phyloP scores from a whole-genome alignment of 2,888 invertebrate species.

The Andrena marginata region DNA sequence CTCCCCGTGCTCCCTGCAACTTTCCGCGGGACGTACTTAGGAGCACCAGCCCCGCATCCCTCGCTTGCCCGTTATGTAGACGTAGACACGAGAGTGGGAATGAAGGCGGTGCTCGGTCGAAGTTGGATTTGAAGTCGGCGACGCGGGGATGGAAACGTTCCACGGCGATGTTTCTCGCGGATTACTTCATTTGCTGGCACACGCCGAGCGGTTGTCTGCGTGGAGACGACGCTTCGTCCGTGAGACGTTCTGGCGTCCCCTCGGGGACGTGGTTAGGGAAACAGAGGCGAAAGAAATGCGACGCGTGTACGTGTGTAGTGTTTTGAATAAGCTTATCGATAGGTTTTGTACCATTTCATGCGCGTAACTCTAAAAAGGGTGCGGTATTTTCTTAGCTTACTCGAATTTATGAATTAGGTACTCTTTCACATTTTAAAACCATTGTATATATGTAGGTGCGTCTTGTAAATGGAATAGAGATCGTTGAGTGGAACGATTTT shows the following conservation, averaged over 20 bases:
- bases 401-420: too few species aligned
- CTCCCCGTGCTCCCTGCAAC: constrained; percentile 27
- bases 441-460: too few species aligned
- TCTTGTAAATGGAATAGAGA: too few species aligned
- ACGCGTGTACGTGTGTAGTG: too few species aligned
- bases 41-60: background rate
- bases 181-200: constrained; percentile 31
- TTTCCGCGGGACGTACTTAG: constrained; percentile 45
- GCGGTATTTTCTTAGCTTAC: too few species aligned
- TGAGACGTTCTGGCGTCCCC: background rate
- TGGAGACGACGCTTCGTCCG: background rate
- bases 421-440: too few species aligned
- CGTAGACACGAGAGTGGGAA: background rate
- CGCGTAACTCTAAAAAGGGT: too few species aligned
- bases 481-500: too few species aligned
- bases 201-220: background rate
- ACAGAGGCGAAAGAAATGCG: too few species aligned
- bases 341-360: too few species aligned
- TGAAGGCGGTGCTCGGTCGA: background rate
- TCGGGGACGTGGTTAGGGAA: background rate
- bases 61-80: constrained; percentile 16
- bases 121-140: constrained; percentile 26
- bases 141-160: constrained; percentile 9
- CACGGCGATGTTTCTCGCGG: background rate
- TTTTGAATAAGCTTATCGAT: too few species aligned